A percentile compares a stretch with the other conserved stretches of the same genome.
phyloP scores from a whole-genome alignment of 2,797 vertebrate species.

The Chlorospingus flavigularis region DNA sequence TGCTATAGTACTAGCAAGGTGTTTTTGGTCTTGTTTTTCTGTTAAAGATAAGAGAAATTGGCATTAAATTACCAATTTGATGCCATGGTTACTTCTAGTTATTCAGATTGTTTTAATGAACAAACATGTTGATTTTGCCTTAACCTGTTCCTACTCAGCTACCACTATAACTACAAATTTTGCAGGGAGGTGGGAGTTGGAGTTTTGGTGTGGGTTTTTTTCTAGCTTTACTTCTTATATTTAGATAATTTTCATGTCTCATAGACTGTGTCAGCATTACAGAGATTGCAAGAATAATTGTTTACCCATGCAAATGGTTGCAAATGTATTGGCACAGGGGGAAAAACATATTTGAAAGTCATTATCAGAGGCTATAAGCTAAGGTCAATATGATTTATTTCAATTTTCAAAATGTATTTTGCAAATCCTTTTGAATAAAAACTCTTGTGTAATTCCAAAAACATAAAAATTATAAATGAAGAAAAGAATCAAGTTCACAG shows the following conservation, averaged over 20 bases:
- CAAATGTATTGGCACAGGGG: neutral
- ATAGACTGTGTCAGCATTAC: neutral
- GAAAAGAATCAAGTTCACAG: neutral
- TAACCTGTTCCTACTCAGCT: constrained; percentile 29
- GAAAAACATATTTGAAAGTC: neutral
- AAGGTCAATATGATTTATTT: neutral
- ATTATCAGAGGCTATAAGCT: neutral
- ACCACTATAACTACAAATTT: neutral
- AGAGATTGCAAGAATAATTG: neutral
- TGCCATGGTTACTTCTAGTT: constrained; percentile 33
- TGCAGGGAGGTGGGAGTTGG: neutral
- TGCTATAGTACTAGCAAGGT: neutral
- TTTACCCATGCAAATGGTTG: neutral
- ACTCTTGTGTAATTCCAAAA: neutral
- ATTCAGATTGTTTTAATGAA: constrained; percentile 24
- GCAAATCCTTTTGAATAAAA: neutral
- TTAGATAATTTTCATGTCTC: neutral
- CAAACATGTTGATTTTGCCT: constrained; percentile 20
- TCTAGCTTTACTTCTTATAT: neutral
- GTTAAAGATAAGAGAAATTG: constrained; percentile 27
- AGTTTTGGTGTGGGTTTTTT: neutral
- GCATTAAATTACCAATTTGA: neutral
- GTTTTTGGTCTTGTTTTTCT: constrained; percentile 1
- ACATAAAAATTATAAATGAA: neutral
- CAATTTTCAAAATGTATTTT: neutral